These are phyloP conservation scores for Philotrypesis tridentata DNA, from an alignment of 1,140 invertebrate species.

Conservation along the genomic window DNA sequence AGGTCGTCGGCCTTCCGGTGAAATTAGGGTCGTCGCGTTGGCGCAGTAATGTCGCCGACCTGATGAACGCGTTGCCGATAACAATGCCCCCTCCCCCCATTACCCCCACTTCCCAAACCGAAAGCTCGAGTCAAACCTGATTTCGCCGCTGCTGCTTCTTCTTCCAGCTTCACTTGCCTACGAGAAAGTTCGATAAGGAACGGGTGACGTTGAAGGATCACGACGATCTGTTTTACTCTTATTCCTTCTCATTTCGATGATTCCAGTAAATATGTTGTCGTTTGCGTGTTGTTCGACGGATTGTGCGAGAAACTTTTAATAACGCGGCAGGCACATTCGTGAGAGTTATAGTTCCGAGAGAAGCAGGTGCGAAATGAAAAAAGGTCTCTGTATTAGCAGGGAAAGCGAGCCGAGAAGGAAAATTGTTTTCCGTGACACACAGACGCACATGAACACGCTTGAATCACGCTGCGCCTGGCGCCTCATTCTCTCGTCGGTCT, in stretches of 20 bases:
- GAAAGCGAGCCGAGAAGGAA: not conserved
- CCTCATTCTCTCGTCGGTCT: not conserved
- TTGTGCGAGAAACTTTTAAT: no score
- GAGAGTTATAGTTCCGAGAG: not conserved
- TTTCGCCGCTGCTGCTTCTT: no score
- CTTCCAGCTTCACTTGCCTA: not conserved
- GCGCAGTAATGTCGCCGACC: not conserved
- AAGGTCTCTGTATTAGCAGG: not conserved
- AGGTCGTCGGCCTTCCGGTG: not conserved
- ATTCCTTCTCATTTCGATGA: not conserved
- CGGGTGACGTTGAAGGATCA: not conserved
- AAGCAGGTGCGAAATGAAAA: not conserved
- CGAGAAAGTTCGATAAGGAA: not conserved
- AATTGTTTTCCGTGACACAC: conserved; percentile 26
- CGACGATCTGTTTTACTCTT: not conserved
- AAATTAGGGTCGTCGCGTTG: conserved; percentile 1
- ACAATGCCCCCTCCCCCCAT: conserved; percentile 16
- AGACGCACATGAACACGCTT: no score
- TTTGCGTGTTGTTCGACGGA: no score
- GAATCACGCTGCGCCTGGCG: conserved; percentile 19
- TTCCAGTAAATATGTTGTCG: no score
- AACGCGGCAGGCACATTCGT: no score
- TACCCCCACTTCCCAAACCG: no score
- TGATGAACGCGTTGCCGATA: conserved; percentile 37
- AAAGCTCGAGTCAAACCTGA: not conserved